Evolutionary conservation across 35 echinoderm and acorn worm species (phyloP).

Genomic region (Apostichopus californicus): DNA sequence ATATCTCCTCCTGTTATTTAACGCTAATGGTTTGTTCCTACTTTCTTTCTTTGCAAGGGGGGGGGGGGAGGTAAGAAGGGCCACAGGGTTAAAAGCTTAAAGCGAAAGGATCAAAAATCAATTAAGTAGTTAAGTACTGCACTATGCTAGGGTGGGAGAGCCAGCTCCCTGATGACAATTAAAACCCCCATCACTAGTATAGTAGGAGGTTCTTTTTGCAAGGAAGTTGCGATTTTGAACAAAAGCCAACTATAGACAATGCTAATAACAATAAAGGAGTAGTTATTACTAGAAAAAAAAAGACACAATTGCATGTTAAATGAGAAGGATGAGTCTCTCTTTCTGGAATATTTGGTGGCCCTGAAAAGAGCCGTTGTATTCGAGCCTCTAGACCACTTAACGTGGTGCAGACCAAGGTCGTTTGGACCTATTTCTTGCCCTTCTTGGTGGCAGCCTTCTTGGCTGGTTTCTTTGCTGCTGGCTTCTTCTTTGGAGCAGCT

Average conservation of each 20-base stretch:
- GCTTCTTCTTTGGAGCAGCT: background rate
- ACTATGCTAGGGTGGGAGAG: no score
- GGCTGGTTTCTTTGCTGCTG: constrained; percentile 4
- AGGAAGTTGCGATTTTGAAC: no score
- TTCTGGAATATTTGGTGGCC: constrained; percentile 28
- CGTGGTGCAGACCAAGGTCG: background rate
- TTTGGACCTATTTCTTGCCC: background rate
- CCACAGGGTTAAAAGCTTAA: background rate
- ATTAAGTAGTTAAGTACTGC: no score
- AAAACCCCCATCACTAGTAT: no score
- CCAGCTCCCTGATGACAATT: no score
- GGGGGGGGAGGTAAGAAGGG: background rate
- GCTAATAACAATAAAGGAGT: no score
- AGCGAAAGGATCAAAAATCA: background rate
- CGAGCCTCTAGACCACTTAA: background rate
- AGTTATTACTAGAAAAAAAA: background rate
- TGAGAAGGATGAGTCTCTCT: background rate
- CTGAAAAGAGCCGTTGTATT: constrained; percentile 34
- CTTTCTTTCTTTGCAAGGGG: background rate
- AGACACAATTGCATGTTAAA: background rate
- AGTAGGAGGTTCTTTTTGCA: no score
- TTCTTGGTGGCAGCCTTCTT: constrained; percentile 22
- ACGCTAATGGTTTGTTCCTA: no score
- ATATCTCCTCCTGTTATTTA: no score
- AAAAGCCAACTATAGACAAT: no score